Base-by-base conservation (phyloP, 2,888 invertebrate genomes). In the Plagodis pulveraria region DNA sequence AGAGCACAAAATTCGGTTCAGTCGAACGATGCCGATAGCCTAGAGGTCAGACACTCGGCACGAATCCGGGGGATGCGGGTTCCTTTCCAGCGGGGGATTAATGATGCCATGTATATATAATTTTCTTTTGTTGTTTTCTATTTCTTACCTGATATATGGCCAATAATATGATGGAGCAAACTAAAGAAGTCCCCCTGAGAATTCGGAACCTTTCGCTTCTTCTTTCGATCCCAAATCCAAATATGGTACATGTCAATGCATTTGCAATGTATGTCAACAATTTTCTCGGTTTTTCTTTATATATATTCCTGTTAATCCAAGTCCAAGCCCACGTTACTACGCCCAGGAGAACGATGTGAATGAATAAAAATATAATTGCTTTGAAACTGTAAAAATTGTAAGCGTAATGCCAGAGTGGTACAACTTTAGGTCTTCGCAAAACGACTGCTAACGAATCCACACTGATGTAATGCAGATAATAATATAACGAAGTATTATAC, bases 331-430 rank as follows among this genome's bases (percentile, higher is more conserved):
- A 81, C 55, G 72, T 71, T 4, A 73, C 47, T 10, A 70, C 12
- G 5, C 74, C 80, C 8, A 74, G 54, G 10, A 52, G 6, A 5
- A 68, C 8, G n/a, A 76, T 50, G 5, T 65, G 12, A 6, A 55
- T 42, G 0, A 49, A 4, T 42, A 81, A 55, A 8, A 70, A 4
- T 0, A 69, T 5, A 71, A 69, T 71, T 10, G 69, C 32, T 5
- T 6, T n/a, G 2, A 41, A 7, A 34, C 42, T 42, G 33, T 60
- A 76, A 0, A 66, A 50, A 38, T 72, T 71, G 44, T 58, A 58
- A 6, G 73, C 69, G 47, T 76, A 79, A 10, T 74, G 67, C 86
- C 85, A 86, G 5, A 84, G 33, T 4, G 84, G 81, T 51, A 80
- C 40, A 2, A 64, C 12, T 0, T 56, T 57, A 5, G 83, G 70